Evolutionary conservation across 2,888 invertebrate genomes (phyloP).

Genomic region (Aphodius granarius): DNA sequence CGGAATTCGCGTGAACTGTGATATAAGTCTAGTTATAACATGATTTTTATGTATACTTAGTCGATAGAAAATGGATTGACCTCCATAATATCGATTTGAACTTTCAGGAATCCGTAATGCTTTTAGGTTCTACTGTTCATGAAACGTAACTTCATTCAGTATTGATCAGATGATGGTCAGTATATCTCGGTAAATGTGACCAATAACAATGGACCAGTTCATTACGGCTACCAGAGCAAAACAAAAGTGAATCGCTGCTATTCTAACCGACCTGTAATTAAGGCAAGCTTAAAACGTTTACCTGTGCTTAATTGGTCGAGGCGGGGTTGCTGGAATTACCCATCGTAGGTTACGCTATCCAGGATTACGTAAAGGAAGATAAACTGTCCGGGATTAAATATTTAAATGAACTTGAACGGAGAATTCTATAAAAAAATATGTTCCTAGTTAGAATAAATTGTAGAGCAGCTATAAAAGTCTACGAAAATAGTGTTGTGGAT

Average conservation of each 20-base stretch:
- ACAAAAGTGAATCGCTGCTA: not conserved
- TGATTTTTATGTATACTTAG: too few species aligned
- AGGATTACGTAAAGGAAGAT: not conserved
- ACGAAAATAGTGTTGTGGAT: not conserved
- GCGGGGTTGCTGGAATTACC: not conserved
- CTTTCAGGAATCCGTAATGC: too few species aligned
- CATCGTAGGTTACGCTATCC: not conserved
- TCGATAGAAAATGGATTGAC: too few species aligned
- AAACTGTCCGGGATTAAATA: not conserved
- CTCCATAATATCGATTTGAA: too few species aligned
- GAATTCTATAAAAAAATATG: not conserved
- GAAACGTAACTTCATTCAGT: not conserved
- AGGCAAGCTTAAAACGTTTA: not conserved
- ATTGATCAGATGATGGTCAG: not conserved
- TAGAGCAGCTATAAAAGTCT: not conserved
- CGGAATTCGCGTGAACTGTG: not conserved
- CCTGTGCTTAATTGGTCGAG: not conserved
- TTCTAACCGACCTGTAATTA: not conserved
- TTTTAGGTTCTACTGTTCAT: too few species aligned
- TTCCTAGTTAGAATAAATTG: not conserved
- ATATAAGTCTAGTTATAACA: too few species aligned
- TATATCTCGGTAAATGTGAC: not conserved
- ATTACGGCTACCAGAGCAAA: not conserved
- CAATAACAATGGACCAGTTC: not conserved
- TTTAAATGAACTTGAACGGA: not conserved